These are phyloP conservation scores for Glaucopsyche alexis DNA, from an alignment of 2,888 invertebrate species.

Conservation along the genomic window DNA sequence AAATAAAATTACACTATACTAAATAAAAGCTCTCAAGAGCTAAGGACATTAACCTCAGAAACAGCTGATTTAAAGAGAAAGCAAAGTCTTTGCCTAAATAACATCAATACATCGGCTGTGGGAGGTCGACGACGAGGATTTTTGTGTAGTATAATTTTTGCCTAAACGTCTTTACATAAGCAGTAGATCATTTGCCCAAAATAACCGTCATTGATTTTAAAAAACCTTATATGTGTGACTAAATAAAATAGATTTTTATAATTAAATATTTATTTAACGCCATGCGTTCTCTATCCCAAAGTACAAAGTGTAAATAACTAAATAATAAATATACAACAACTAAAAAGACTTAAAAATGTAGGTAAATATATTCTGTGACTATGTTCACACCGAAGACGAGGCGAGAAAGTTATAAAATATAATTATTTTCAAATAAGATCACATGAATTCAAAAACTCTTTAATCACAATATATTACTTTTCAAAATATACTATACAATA, in stretches of 20 bases:
- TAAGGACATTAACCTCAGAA: too few relatives aligned
- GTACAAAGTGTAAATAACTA: not conserved
- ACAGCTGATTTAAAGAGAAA: too few relatives aligned
- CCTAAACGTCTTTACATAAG: too few relatives aligned
- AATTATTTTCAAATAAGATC: not conserved
- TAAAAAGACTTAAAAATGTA: slow-evolving; percentile 1
- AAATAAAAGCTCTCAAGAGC: too few relatives aligned
- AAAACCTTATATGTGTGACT: not conserved
- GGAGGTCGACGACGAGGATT: too few relatives aligned
- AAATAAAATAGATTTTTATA: not conserved
- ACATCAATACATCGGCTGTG: too few relatives aligned
- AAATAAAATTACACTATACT: too few relatives aligned
- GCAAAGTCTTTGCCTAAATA: too few relatives aligned
- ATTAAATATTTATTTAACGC: slow-evolving; percentile 8
- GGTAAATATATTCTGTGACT: not conserved
- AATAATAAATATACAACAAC: not conserved
- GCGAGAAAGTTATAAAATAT: not conserved
- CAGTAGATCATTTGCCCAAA: too few relatives aligned
- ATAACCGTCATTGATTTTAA: too few relatives aligned
- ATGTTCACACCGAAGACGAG: not conserved
- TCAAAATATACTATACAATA: not conserved
- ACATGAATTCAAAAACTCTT: not conserved
- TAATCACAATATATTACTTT: not conserved
- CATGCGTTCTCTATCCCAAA: slow-evolving; percentile 2
- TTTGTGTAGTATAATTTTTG: too few relatives aligned